Evolutionary conservation across 2,113 vertebrate species (phyloP).

Genomic region (Perca flavescens): DNA sequence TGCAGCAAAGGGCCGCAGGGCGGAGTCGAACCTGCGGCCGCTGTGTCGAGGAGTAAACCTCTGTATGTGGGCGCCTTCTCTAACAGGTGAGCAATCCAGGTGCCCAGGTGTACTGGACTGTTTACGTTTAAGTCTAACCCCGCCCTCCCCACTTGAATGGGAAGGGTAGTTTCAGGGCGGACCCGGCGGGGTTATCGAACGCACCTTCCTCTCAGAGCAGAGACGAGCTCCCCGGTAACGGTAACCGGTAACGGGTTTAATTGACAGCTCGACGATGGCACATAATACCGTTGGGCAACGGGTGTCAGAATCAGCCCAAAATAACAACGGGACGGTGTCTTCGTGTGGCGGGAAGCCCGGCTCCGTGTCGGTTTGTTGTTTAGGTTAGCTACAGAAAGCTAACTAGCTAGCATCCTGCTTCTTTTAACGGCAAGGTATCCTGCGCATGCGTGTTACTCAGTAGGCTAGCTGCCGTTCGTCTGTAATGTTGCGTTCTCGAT

Average conservation of each 20-base stretch:
- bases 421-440: not conserved
- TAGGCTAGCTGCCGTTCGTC: too few relatives aligned
- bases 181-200: not conserved
- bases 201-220: slow-evolving; percentile 19
- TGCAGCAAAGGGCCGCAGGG: too few relatives aligned
- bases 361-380: slow-evolving; percentile 29
- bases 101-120: not conserved
- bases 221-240: slow-evolving; percentile 17
- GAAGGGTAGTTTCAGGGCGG: not conserved
- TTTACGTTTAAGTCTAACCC: not conserved
- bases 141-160: slow-evolving; percentile 21
- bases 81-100: too few relatives aligned
- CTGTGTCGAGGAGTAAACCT: too few relatives aligned
- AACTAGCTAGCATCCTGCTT: slow-evolving; percentile 25
- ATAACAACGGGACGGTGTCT: not conserved
- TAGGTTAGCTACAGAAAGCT: not conserved
- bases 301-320: not conserved
- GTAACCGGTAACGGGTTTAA: not conserved
- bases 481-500: too few relatives aligned
- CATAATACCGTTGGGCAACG: not conserved
- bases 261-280: slow-evolving; percentile 9
- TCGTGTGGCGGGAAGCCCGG: slow-evolving; percentile 16
- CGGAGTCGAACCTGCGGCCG: too few relatives aligned
- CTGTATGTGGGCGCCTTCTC: too few relatives aligned
- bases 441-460: too few relatives aligned